A percentile compares a stretch with the other conserved stretches of the same genome.
These are phyloP conservation scores for Lota lota DNA, from an alignment of 2,113 vertebrate genomes.

Conservation along the genomic window DNA sequence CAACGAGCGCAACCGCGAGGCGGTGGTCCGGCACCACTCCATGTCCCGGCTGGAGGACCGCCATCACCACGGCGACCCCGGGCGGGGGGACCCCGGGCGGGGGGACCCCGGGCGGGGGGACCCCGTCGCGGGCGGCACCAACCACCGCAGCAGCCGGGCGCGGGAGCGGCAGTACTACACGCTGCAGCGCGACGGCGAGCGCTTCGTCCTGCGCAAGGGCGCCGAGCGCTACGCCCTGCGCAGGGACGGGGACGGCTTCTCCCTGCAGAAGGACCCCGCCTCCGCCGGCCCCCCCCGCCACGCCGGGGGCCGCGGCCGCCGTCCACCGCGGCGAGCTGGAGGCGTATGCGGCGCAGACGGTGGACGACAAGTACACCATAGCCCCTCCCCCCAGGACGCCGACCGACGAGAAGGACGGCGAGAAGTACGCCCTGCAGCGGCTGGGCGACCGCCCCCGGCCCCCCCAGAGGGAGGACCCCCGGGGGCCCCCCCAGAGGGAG, in stretches of 20 bases:
- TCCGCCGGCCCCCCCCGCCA: no score
- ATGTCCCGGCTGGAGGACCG: conserved; percentile 53
- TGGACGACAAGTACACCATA: conserved; percentile 26
- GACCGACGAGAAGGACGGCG: conserved; percentile 55
- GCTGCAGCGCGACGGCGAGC: conserved; percentile 54
- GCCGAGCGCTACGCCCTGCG: conserved; percentile 53
- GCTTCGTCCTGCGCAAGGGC: conserved; percentile 51
- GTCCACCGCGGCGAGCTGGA: conserved; percentile 55
- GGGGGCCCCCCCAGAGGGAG: conserved; percentile 59
- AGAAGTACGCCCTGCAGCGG: conserved; percentile 53
- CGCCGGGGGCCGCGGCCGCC: not conserved
- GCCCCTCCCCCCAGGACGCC: not conserved
- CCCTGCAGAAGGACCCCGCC: conserved; percentile 61
- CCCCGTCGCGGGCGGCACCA: conserved; percentile 48
- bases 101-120: conserved; percentile 67
- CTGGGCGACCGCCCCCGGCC: conserved; percentile 48
- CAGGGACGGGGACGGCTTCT: conserved; percentile 52
- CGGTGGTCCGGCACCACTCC: conserved; percentile 37
- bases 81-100: conserved; percentile 49
- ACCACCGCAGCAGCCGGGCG: conserved; percentile 45
- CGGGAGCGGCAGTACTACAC: conserved; percentile 58
- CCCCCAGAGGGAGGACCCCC: conserved; percentile 70
- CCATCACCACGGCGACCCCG: conserved; percentile 7
- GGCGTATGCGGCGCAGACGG: conserved; percentile 40
- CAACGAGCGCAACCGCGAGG: conserved; percentile 85